phyloP scores from a whole-genome alignment of 2,113 vertebrate species.

The Cricetomys ansorgei region DNA sequence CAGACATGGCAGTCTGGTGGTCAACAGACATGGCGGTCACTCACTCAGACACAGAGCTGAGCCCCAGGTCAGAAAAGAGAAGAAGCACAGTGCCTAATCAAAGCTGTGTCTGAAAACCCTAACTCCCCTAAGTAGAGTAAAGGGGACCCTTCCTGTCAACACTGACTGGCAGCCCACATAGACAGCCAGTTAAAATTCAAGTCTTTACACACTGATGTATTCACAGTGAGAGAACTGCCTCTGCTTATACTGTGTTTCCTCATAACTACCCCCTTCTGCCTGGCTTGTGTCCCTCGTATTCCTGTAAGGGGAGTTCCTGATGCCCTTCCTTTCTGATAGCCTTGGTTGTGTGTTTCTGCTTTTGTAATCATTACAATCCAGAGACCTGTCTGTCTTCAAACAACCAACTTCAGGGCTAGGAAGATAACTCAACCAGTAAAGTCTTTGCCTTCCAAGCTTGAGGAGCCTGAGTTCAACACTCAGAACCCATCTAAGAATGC shows the following conservation, averaged over 20 bases:
- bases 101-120: slow-evolving; percentile 3
- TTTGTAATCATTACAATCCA: neutral
- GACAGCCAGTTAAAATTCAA: neutral
- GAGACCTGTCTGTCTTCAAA: neutral
- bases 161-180: neutral
- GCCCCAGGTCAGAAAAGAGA: neutral
- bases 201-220: neutral
- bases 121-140: neutral
- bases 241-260: neutral
- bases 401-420: neutral
- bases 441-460: neutral
- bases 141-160: neutral
- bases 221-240: neutral
- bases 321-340: neutral
- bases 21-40: too few species aligned
- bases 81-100: neutral
- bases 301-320: neutral
- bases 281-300: neutral
- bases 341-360: neutral
- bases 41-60: neutral
- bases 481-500: neutral
- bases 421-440: neutral
- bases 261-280: neutral
- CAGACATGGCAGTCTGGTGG: too few species aligned
- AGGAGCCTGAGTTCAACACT: too few species aligned